Base-by-base conservation (phyloP, 1,140 invertebrate species). In the Oncopeltus fasciatus region DNA sequence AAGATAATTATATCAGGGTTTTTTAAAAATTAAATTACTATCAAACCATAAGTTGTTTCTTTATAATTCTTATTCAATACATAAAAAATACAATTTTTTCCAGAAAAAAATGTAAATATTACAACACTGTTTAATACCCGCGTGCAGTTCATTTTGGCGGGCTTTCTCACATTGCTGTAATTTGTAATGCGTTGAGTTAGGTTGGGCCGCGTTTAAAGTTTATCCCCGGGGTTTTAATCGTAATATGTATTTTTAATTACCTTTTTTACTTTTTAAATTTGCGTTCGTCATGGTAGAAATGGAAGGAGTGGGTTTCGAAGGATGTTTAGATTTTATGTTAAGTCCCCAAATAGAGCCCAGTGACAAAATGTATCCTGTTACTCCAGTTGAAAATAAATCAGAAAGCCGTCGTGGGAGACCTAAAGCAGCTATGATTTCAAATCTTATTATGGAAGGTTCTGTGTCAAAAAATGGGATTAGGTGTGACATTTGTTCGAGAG, bases 391-490 rank as follows among this genome's bases (percentile, higher is more conserved):
- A 26, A 53, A 53, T 53, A 53, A 53, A 53, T 53, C 49, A 14
- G 49, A 53, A 53, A 57, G 56, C 24, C 26, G 64, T 14, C 56
- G 84, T 60, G 87, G 87, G 9, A 70, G 87, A 66, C 87, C 87
- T 9, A 77, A 86, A 66, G 84, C 86, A 26, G 86, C 88, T 73
- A 76, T 80, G 38, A 80, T 90, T 33, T 81, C 80, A 38, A 78
- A 79, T 65, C 74, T 90, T 24, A 88, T 88, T 71, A 74, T 83
- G 62, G 82, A 87, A 74, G 87, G 87, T 43, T 80, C 82, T 47
- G 80, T 82, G 12, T 86, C 84, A 5, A 78, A 80, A 0, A 85
- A 82, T 72, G 80, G 79, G 53, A 89, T 89, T 65, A 85, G 85
- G 69, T 90, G 88, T 71, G 75, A 78, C 43, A 83, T 79, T 68